Conservation (phyloP, 2,113 vertebrate species). For the Cinclus mexicanus region DNA sequence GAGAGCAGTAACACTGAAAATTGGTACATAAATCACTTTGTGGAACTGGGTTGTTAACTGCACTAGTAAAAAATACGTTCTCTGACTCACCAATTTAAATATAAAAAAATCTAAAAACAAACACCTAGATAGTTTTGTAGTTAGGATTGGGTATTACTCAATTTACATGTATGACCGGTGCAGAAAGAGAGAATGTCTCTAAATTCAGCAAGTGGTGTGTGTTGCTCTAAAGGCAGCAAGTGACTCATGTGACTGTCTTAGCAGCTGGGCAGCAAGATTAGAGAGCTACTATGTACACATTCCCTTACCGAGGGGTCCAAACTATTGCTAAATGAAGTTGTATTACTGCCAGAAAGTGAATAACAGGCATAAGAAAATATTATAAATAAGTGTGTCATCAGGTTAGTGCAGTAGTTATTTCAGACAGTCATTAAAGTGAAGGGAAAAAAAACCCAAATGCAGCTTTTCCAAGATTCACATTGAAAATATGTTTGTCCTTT, state of each 20-base stretch:
- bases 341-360: constrained; percentile 32
- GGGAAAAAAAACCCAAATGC: accelerated
- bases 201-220: constrained; percentile 60
- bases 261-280: constrained; percentile 67
- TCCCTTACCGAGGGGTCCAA: constrained; percentile 46
- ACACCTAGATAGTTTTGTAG: not conserved
- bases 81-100: not conserved
- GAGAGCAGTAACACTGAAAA: not conserved
- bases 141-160: not conserved
- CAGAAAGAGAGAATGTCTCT: constrained; percentile 51
- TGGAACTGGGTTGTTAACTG: not conserved
- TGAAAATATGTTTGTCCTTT: not conserved
- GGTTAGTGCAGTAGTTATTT: constrained; percentile 41
- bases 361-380: constrained; percentile 45
- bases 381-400: constrained; percentile 59
- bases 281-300: constrained; percentile 58
- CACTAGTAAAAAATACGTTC: not conserved
- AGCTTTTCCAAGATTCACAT: not conserved
- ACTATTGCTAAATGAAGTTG: constrained; percentile 60
- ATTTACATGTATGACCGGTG: not conserved
- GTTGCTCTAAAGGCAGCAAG: constrained; percentile 65
- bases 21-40: not conserved
- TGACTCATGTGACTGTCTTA: constrained; percentile 68
- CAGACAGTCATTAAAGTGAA: not conserved
- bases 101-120: not conserved